Evolutionary conservation across 2,888 invertebrate species (phyloP).

Genomic region (Desoria tigrina): DNA sequence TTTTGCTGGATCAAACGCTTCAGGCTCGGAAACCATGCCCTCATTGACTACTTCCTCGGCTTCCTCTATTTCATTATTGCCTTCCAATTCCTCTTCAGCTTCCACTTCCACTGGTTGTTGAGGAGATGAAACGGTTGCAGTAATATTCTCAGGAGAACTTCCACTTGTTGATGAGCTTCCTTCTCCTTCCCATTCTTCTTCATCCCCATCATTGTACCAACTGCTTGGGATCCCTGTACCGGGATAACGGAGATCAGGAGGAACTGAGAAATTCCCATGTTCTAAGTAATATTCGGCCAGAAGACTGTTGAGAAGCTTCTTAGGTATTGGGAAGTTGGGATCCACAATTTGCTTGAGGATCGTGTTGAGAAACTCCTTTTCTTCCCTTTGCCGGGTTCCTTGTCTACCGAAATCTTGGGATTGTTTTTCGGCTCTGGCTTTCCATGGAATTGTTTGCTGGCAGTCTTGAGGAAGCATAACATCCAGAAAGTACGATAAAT

Average conservation of each 20-base stretch:
- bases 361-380: constrained; percentile 19
- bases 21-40: not conserved
- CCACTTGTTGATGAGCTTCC: not conserved
- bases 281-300: constrained; percentile 38
- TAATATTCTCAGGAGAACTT: no score
- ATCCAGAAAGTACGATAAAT: constrained; percentile 30
- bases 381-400: constrained; percentile 12
- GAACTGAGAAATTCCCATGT: constrained; percentile 34
- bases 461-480: constrained; percentile 33
- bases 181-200: not conserved
- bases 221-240: constrained; percentile 19
- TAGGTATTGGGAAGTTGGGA: constrained; percentile 29
- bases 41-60: constrained; percentile 1
- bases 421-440: constrained; percentile 20
- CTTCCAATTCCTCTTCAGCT: not conserved
- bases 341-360: constrained; percentile 31
- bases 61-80: not conserved
- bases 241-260: constrained; percentile 29
- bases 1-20: constrained; percentile 61
- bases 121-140: no score
- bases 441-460: constrained; percentile 37
- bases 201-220: constrained; percentile 22
- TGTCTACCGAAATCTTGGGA: constrained; percentile 4
- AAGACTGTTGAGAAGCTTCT: constrained; percentile 32
- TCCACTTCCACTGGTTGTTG: no score